phyloP scores from a whole-genome alignment of 2,888 invertebrate genomes.

The Chromoteleia sp. region DNA sequence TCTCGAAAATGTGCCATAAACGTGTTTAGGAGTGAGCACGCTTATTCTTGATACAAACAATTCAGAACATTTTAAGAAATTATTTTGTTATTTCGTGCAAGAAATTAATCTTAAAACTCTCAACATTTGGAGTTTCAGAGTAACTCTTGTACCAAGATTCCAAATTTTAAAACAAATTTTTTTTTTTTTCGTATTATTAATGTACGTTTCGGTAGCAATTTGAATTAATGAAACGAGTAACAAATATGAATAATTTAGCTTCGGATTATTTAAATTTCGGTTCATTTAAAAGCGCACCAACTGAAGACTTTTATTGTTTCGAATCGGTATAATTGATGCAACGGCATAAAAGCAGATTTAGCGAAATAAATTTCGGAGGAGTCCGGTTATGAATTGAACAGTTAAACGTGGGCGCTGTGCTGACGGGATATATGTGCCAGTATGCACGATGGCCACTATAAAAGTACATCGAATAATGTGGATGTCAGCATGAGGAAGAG shows the following conservation, averaged over 20 bases:
- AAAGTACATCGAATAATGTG: conserved; percentile 63
- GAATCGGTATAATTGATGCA: conserved; percentile 46
- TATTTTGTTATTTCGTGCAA: no score
- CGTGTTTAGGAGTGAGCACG: no score
- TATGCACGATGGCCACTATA: conserved; percentile 39
- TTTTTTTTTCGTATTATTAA: no score
- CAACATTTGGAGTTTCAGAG: no score
- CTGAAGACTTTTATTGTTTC: conserved; percentile 39
- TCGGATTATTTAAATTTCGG: conserved; percentile 43
- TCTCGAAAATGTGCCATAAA: no score
- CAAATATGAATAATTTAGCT: conserved; percentile 28
- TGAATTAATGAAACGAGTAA: neutral
- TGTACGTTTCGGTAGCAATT: neutral
- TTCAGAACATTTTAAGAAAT: no score
- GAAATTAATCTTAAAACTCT: no score
- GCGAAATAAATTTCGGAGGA: conserved; percentile 61
- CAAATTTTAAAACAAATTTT: no score
- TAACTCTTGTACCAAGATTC: no score
- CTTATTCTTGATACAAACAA: no score
- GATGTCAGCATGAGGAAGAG: conserved; percentile 55
- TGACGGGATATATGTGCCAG: conserved; percentile 26
- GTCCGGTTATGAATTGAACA: conserved; percentile 65
- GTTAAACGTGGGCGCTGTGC: conserved; percentile 58
- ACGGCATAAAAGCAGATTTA: conserved; percentile 50
- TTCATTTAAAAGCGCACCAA: conserved; percentile 16